phyloP scores from a whole-genome alignment of 2,888 invertebrate species.

The Hanleya hanleyi region DNA sequence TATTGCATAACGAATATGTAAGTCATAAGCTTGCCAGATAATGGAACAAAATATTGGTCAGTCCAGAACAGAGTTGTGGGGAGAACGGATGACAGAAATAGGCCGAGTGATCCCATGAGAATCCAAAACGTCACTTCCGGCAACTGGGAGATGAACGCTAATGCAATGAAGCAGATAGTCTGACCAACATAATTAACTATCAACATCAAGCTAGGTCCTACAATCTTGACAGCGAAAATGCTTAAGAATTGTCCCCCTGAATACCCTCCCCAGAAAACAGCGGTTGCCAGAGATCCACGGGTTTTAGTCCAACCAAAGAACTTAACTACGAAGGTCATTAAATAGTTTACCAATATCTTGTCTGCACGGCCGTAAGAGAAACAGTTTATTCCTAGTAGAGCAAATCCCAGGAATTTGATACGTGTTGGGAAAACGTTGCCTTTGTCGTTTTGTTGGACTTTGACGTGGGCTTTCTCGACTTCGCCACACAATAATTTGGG shows the following conservation, averaged over 20 bases:
- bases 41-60: conserved; percentile 40
- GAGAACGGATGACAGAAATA: conserved; percentile 44
- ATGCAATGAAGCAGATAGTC: conserved; percentile 8
- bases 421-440: too few species aligned
- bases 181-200: conserved; percentile 19
- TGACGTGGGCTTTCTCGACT: too few species aligned
- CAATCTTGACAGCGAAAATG: conserved; percentile 26
- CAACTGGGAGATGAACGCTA: conserved; percentile 19
- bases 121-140: conserved; percentile 34
- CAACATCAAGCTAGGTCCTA: conserved; percentile 13
- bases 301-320: conserved; percentile 23
- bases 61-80: conserved; percentile 48
- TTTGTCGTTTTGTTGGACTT: too few species aligned
- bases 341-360: not conserved
- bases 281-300: conserved; percentile 7
- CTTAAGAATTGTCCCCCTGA: conserved; percentile 22
- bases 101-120: conserved; percentile 36
- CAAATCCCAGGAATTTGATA: not conserved
- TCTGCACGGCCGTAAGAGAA: not conserved
- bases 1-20: conserved; percentile 40
- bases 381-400: not conserved
- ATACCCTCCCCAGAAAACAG: conserved; percentile 25
- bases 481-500: too few species aligned
- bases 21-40: conserved; percentile 42
- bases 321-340: conserved; percentile 23